Percentiles rank a stretch among this genome's conserved stretches.
Evolutionary conservation across 2,797 vertebrate genomes (phyloP).

Genomic region (Hippoglossus hippoglossus): DNA sequence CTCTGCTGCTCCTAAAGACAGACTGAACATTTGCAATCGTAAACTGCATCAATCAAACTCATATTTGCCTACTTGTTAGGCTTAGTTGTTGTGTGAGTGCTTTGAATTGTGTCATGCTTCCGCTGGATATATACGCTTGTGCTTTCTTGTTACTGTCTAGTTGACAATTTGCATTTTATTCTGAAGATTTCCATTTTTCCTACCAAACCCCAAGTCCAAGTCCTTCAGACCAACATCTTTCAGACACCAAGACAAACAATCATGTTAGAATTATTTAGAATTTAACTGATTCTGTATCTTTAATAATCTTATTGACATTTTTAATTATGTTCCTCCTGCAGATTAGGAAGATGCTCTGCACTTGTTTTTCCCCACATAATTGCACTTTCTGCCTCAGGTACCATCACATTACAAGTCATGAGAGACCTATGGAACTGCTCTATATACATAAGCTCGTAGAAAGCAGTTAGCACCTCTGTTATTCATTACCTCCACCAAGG

Average conservation of each 20-base stretch:
- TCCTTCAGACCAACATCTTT: conserved; percentile 1
- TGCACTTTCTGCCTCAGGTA: conserved; percentile 73
- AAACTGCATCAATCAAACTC: not conserved
- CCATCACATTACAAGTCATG: conserved; percentile 66
- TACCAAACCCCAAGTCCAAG: not conserved
- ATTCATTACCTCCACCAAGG: conserved; percentile 53
- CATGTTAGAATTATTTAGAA: not conserved
- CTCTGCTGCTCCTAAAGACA: not conserved
- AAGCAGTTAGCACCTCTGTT: conserved; percentile 63
- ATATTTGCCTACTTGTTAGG: conserved; percentile 2
- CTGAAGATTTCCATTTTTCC: not conserved
- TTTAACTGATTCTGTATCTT: not conserved
- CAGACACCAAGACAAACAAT: not conserved
- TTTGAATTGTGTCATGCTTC: too few relatives aligned
- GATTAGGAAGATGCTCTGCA: conserved; percentile 36
- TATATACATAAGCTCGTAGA: conserved; percentile 58
- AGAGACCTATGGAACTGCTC: conserved; percentile 68
- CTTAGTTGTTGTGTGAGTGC: too few relatives aligned
- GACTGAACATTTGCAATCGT: not conserved
- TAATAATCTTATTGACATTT: conserved; percentile 29
- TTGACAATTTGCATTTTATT: not conserved
- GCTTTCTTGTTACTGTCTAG: not conserved
- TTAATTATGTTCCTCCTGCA: conserved; percentile 30
- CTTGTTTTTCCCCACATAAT: conserved; percentile 52
- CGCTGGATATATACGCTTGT: not conserved